phyloP scores from a whole-genome alignment of 1,140 invertebrate species.

The Stegodyphus dumicola region DNA sequence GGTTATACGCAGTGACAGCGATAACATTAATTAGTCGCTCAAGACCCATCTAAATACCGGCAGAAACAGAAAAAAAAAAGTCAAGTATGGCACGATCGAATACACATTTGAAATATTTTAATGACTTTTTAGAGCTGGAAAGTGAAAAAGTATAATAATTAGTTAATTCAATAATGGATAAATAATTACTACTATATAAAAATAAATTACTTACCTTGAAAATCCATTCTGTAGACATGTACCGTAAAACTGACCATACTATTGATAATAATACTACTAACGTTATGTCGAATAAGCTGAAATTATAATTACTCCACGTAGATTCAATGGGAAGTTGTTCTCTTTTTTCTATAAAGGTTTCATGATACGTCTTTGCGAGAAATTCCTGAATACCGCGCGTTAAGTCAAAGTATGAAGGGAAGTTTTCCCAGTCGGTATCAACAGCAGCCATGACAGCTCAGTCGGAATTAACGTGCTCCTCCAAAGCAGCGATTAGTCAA shows the following conservation, averaged over 20 bases:
- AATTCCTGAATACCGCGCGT: constrained; percentile 20
- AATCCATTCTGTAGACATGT: constrained; percentile 40
- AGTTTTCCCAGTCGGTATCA: constrained; percentile 34
- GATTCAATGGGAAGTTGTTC: constrained; percentile 4
- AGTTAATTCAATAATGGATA: too few species aligned
- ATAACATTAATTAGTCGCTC: too few species aligned
- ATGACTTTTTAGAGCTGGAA: too few species aligned
- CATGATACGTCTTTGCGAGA: constrained; percentile 13
- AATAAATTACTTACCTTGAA: constrained; percentile 50
- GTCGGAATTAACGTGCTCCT: constrained; percentile 21
- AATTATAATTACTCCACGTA: constrained; percentile 45
- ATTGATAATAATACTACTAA: constrained; percentile 42
- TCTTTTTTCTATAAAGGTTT: constrained; percentile 5
- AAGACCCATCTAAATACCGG: too few species aligned
- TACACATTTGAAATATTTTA: too few species aligned
- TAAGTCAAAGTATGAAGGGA: constrained; percentile 39
- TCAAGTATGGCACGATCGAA: too few species aligned
- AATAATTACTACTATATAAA: neutral
- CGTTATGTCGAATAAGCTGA: constrained; percentile 18
- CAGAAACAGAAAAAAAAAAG: too few species aligned
- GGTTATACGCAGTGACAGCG: too few species aligned
- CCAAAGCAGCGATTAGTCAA: constrained; percentile 34
- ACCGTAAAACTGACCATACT: constrained; percentile 41
- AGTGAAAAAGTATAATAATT: too few species aligned
- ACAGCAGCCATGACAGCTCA: constrained; percentile 51